These are phyloP conservation scores for Brachypodius melanocephalos DNA, from an alignment of 2,113 vertebrate genomes.

Conservation along the genomic window DNA sequence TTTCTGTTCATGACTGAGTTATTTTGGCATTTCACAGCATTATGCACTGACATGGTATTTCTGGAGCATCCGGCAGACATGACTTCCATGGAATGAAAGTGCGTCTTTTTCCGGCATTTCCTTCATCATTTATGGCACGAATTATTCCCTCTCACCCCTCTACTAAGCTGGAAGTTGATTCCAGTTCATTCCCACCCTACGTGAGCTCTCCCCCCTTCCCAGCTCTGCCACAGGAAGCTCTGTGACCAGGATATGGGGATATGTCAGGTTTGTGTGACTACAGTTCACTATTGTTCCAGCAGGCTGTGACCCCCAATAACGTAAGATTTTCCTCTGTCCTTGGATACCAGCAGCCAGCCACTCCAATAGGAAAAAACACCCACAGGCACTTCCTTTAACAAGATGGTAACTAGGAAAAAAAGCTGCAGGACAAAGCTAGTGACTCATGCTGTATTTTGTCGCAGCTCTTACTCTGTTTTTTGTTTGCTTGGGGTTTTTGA, in stretches of 20 bases:
- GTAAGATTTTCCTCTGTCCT: slow-evolving; percentile 66
- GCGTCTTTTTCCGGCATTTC: background rate
- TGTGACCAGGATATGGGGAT: background rate
- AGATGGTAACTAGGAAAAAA: slow-evolving; percentile 14
- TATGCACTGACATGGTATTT: background rate
- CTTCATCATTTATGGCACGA: background rate
- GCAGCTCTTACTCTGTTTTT: background rate
- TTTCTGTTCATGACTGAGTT: background rate
- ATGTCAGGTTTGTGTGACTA: slow-evolving; percentile 25
- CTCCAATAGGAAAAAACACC: slow-evolving; percentile 71
- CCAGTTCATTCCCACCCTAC: background rate
- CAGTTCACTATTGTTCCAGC: slow-evolving; percentile 37
- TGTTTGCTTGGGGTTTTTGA: background rate
- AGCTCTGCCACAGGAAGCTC: slow-evolving; percentile 38
- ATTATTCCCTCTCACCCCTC: background rate
- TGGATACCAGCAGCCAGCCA: slow-evolving; percentile 33
- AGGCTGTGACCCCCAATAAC: slow-evolving; percentile 17
- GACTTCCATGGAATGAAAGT: background rate
- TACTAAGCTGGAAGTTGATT: background rate
- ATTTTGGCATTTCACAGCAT: background rate
- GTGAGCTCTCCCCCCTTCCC: background rate
- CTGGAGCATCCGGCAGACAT: background rate
- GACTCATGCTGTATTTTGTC: background rate
- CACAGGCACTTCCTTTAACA: slow-evolving; percentile 57
- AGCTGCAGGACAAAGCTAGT: background rate